These are phyloP conservation scores for Metopolophium dirhodum DNA, from an alignment of 1,140 invertebrate species.

Conservation along the genomic window DNA sequence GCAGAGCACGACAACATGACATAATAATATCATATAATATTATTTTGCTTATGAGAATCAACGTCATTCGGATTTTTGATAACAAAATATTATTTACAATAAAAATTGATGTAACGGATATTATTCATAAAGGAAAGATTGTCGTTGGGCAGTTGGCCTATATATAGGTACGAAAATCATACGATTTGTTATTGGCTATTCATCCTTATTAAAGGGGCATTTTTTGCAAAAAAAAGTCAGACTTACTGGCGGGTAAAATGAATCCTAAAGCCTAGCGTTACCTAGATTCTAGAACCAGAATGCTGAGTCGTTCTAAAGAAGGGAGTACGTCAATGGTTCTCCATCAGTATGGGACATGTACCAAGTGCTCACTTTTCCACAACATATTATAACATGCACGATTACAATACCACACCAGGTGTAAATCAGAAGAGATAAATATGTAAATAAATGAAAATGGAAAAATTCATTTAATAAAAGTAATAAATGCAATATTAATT, in stretches of 20 bases:
- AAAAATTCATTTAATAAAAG: too few relatives aligned
- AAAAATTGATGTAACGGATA: not conserved
- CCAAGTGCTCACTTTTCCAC: too few relatives aligned
- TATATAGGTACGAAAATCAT: not conserved
- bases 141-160: too few relatives aligned
- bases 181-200: not conserved
- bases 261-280: not conserved
- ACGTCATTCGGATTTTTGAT: not conserved
- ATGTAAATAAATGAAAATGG: too few relatives aligned
- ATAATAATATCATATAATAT: not conserved
- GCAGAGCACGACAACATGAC: not conserved
- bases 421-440: too few relatives aligned
- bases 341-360: too few relatives aligned
- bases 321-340: not conserved
- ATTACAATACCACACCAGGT: too few relatives aligned
- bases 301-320: not conserved
- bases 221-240: not conserved
- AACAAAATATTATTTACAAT: not conserved
- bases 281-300: not conserved
- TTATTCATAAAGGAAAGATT: not conserved
- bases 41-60: not conserved
- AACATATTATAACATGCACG: too few relatives aligned
- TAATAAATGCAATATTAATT: too few relatives aligned
- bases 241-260: not conserved
- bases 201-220: not conserved